phyloP scores from a whole-genome alignment of 64 coral and sea anemone genomes.

The Anthopleura sola region DNA sequence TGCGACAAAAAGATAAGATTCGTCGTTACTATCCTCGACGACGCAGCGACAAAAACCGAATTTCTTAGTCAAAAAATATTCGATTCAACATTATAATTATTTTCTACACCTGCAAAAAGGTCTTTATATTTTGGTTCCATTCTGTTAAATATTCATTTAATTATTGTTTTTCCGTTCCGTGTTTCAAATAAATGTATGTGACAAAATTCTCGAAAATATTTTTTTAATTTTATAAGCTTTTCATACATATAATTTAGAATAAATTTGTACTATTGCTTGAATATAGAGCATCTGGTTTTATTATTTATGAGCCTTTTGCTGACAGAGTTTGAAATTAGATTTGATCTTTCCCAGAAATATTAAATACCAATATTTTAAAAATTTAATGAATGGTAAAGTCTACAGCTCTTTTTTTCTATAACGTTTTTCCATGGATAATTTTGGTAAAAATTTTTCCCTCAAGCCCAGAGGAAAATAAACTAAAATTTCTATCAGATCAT shows the following conservation, averaged over 20 bases:
- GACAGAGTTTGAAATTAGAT: neutral
- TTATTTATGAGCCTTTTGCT: neutral
- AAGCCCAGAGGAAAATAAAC: too few species aligned
- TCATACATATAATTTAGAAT: neutral
- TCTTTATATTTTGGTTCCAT: neutral
- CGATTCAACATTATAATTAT: neutral
- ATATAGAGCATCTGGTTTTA: neutral
- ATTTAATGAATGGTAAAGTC: too few species aligned
- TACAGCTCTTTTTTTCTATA: too few species aligned
- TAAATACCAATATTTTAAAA: too few species aligned
- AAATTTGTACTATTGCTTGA: neutral
- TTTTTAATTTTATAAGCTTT: neutral
- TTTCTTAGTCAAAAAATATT: neutral
- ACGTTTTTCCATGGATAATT: too few species aligned
- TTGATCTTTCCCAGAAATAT: too few species aligned
- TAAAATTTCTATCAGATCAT: too few species aligned
- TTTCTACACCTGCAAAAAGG: neutral
- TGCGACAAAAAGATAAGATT: neutral
- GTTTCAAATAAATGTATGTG: neutral
- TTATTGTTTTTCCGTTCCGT: neutral
- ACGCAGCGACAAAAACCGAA: neutral
- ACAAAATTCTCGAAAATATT: too few species aligned
- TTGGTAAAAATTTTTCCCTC: too few species aligned
- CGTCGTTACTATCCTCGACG: neutral
- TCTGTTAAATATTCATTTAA: neutral